Evolutionary conservation across 1,140 invertebrate genomes (phyloP).

Genomic region (Drosophila navojoa): DNA sequence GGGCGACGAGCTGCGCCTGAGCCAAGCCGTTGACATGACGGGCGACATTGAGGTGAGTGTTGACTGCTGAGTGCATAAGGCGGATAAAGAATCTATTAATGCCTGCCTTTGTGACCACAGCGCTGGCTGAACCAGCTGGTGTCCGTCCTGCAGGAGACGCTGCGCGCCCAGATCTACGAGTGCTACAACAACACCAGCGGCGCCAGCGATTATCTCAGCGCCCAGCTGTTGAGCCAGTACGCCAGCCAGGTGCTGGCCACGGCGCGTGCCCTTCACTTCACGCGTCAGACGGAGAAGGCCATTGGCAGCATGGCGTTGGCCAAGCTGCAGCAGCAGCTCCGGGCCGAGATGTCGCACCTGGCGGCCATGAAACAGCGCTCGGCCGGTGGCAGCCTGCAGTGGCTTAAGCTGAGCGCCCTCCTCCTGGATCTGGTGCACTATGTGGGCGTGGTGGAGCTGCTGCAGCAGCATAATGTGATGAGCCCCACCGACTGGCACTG

Average conservation of each 20-base stretch:
- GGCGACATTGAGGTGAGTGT: slow-evolving; percentile 91
- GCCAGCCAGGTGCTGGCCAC: slow-evolving; percentile 94
- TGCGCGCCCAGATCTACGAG: slow-evolving; percentile 88
- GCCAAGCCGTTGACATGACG: slow-evolving; percentile 90
- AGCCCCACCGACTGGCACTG: slow-evolving; percentile 93
- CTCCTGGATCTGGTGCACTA: slow-evolving; percentile 97
- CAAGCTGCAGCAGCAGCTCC: slow-evolving; percentile 82
- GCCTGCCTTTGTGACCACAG: slow-evolving; percentile 25
- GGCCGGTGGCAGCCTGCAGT: slow-evolving; percentile 44
- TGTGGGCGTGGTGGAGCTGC: slow-evolving; percentile 90
- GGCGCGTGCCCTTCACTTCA: slow-evolving; percentile 90
- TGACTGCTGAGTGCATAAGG: neutral
- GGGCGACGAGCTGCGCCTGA: slow-evolving; percentile 92
- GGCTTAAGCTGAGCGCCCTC: slow-evolving; percentile 89
- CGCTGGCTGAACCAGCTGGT: slow-evolving; percentile 93
- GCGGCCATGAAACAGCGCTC: slow-evolving; percentile 63
- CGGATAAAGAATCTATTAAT: neutral
- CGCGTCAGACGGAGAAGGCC: slow-evolving; percentile 91
- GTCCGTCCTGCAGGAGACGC: slow-evolving; percentile 91
- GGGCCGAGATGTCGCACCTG: slow-evolving; percentile 76
- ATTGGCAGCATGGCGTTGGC: slow-evolving; percentile 88
- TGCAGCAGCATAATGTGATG: slow-evolving; percentile 89
- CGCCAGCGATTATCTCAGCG: slow-evolving; percentile 82
- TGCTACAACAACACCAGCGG: slow-evolving; percentile 86
- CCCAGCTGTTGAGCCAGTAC: slow-evolving; percentile 90